These are phyloP conservation scores for Aleadryas rufinucha DNA, from an alignment of 2,113 vertebrate genomes.

Conservation along the genomic window DNA sequence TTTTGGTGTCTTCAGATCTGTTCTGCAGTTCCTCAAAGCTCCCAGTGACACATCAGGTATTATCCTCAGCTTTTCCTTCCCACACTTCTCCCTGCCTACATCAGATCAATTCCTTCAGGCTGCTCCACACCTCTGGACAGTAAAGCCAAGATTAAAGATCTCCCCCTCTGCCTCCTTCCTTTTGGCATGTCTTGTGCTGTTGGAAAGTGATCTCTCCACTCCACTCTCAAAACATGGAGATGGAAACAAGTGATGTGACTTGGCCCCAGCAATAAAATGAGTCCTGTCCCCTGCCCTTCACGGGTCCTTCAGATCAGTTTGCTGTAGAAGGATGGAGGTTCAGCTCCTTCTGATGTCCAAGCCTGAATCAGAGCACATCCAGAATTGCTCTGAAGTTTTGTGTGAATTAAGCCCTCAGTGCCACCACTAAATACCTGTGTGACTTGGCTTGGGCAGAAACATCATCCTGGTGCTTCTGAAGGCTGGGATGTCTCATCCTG, in stretches of 20 bases:
- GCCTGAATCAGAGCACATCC: background rate
- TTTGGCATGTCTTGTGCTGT: background rate
- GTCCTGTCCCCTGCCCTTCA: background rate
- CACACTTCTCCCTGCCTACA: background rate
- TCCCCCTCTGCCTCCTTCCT: background rate
- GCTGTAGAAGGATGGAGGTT: background rate
- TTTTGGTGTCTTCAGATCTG: background rate
- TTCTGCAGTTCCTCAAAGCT: background rate
- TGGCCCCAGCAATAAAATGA: background rate
- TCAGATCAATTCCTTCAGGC: background rate
- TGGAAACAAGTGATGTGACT: background rate
- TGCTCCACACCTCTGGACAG: background rate
- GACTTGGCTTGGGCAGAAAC: background rate
- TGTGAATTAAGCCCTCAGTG: background rate
- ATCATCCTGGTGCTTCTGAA: background rate
- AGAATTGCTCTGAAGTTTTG: background rate
- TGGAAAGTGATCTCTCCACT: background rate
- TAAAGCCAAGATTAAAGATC: background rate
- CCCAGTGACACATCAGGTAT: background rate
- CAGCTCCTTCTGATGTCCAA: background rate
- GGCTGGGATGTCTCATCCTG: background rate
- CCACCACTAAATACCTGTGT: background rate
- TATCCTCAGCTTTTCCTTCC: background rate
- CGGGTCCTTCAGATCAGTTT: background rate
- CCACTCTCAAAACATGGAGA: background rate